Evolutionary conservation across 92 coral and sea anemone species (phyloP).

Genomic region (Pocillopora grandis): DNA sequence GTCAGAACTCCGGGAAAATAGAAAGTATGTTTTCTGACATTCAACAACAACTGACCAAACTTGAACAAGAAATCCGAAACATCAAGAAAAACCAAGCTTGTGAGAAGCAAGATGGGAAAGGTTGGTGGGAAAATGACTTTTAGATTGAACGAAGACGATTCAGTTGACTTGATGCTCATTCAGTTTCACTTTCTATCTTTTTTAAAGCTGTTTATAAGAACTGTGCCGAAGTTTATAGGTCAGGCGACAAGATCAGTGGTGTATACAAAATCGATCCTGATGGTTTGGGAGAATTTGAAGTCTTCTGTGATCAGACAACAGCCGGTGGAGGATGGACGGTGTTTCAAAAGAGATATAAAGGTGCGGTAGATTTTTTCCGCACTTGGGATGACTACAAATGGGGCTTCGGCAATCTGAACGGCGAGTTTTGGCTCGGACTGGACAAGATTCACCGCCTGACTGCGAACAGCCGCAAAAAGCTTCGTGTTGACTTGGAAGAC

Average conservation of each 20-base stretch:
- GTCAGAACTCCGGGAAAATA: constrained; percentile 16
- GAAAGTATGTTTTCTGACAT: neutral
- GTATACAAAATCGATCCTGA: too few relatives aligned
- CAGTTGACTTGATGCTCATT: too few relatives aligned
- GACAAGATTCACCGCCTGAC: constrained; percentile 20
- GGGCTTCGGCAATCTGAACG: constrained; percentile 23
- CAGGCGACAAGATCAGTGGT: constrained; percentile 13
- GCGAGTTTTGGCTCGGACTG: constrained; percentile 30
- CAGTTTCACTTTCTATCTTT: too few relatives aligned
- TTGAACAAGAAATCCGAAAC: neutral
- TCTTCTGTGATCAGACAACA: constrained; percentile 38
- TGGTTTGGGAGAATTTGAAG: neutral
- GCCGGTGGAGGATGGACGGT: constrained; percentile 58
- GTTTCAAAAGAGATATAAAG: constrained; percentile 33
- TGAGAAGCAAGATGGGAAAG: neutral
- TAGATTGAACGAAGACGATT: too few relatives aligned
- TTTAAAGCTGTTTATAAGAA: constrained; percentile 4
- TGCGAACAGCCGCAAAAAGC: constrained; percentile 1
- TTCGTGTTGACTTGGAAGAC: constrained; percentile 7
- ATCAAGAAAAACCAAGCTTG: neutral
- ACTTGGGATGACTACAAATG: constrained; percentile 16
- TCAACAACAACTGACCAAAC: neutral
- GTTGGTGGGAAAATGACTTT: neutral
- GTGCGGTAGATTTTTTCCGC: constrained; percentile 17
- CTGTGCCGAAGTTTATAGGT: constrained; percentile 17